Conservation (phyloP, 2,888 invertebrate genomes). For the Eugnorisma glareosa region DNA sequence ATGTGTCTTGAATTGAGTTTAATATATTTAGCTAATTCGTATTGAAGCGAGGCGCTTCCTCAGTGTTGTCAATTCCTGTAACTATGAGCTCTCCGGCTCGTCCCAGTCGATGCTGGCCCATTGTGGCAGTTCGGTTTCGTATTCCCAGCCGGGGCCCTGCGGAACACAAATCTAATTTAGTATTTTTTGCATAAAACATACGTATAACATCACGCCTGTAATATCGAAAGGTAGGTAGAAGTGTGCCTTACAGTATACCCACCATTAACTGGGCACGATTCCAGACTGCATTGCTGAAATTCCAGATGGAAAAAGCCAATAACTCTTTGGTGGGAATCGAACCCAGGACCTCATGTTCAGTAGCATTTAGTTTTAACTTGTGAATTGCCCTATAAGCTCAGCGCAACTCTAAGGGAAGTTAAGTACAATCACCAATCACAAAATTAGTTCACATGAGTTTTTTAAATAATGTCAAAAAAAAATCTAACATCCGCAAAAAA, state of each 20-base stretch:
- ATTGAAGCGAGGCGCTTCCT: slow-evolving; percentile 78
- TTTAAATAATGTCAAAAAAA: too few species aligned
- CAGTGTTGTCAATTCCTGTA: slow-evolving; percentile 78
- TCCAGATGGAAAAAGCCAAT: background rate
- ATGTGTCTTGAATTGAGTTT: slow-evolving; percentile 3
- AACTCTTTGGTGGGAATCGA: background rate
- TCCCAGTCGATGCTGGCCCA: slow-evolving; percentile 97
- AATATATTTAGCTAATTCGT: slow-evolving; percentile 39
- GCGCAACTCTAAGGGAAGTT: background rate
- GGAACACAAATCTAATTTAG: slow-evolving; percentile 32
- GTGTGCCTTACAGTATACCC: too few species aligned
- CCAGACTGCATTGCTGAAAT: too few species aligned
- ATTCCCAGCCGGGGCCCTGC: slow-evolving; percentile 98
- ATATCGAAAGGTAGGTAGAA: too few species aligned
- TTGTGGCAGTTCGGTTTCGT: slow-evolving; percentile 96
- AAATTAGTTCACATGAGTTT: too few species aligned
- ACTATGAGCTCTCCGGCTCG: slow-evolving; percentile 91
- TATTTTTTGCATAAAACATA: background rate
- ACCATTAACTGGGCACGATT: too few species aligned
- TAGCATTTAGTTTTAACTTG: background rate
- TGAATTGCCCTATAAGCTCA: background rate
- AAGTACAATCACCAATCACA: too few species aligned
- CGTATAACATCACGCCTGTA: background rate
- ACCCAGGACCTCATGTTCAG: background rate
- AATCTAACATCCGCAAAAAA: too few species aligned